Evolutionary conservation across 2,797 vertebrate genomes (phyloP).

Genomic region (Onychomys arenicola): DNA sequence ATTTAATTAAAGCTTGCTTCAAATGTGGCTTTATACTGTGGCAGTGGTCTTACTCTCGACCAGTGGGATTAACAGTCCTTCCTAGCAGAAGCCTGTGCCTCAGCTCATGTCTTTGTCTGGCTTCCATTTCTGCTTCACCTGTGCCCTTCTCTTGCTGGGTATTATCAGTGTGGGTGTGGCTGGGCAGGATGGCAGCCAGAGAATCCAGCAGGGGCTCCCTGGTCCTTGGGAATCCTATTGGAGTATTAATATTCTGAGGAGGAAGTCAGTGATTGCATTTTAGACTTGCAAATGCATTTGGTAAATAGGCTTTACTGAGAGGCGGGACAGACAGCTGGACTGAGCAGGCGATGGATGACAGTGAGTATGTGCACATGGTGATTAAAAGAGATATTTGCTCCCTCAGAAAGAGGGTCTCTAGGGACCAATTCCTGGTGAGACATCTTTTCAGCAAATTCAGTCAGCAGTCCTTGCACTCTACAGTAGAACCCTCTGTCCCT

Average conservation of each 20-base stretch:
- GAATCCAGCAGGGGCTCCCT: not conserved
- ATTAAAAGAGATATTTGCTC: conserved; percentile 75
- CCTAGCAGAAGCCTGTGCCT: not conserved
- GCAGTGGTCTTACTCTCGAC: not conserved
- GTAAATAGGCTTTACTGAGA: conserved; percentile 81
- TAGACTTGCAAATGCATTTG: conserved; percentile 86
- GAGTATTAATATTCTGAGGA: conserved; percentile 81
- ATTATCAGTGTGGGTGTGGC: not conserved
- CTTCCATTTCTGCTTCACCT: not conserved
- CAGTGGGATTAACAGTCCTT: not conserved
- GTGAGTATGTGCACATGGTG: conserved; percentile 78
- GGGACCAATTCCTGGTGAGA: conserved; percentile 84
- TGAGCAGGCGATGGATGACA: conserved; percentile 59
- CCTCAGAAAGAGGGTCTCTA: conserved; percentile 77
- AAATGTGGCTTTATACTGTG: not conserved
- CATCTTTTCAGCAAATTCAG: conserved; percentile 83
- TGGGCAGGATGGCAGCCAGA: not conserved
- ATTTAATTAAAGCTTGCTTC: not conserved
- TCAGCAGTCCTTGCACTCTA: conserved; percentile 72
- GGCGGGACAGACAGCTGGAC: conserved; percentile 82
- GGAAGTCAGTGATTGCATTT: conserved; percentile 85
- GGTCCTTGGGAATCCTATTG: conserved; percentile 59
- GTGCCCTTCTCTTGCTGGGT: not conserved
- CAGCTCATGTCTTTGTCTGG: not conserved
- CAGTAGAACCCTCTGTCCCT: not conserved